These are phyloP conservation scores for Adela reaumurella DNA, from an alignment of 2,888 invertebrate species.

Conservation along the genomic window DNA sequence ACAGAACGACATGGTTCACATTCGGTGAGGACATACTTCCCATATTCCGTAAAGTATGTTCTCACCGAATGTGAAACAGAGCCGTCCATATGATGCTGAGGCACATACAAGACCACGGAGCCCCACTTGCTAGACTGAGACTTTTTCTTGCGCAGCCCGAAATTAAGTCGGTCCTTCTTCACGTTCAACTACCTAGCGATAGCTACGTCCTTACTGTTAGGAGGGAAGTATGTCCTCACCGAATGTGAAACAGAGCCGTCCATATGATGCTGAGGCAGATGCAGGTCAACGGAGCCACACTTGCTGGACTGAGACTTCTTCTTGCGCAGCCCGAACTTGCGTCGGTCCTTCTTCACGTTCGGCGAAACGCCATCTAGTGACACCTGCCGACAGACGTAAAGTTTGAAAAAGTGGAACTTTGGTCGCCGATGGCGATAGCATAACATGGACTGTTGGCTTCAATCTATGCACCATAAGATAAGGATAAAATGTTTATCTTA, in stretches of 20 bases:
- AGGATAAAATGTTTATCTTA: too few relatives aligned
- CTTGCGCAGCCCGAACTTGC: constrained; percentile 66
- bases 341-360: constrained; percentile 64
- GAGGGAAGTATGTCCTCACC: constrained; percentile 22
- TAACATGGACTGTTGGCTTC: too few relatives aligned
- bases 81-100: constrained; percentile 29
- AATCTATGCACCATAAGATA: too few relatives aligned
- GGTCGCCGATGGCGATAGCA: neutral
- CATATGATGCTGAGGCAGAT: constrained; percentile 25
- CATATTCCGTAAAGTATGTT: too few relatives aligned
- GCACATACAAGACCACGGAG: constrained; percentile 56
- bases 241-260: constrained; percentile 41
- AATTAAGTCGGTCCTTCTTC: constrained; percentile 66
- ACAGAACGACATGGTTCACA: too few relatives aligned
- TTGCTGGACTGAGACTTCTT: constrained; percentile 59
- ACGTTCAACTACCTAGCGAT: constrained; percentile 58
- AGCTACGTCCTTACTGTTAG: too few relatives aligned
- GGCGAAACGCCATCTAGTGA: constrained; percentile 59
- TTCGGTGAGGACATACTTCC: constrained; percentile 25
- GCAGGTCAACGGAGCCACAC: constrained; percentile 60
- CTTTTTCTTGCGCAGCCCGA: constrained; percentile 66
- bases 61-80: constrained; percentile 45
- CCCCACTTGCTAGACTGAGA: constrained; percentile 54
- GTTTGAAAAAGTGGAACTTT: neutral
- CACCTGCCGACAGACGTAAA: constrained; percentile 35